Evolutionary conservation across 2,888 invertebrate species (phyloP).

Genomic region (Creontiades dilutus): DNA sequence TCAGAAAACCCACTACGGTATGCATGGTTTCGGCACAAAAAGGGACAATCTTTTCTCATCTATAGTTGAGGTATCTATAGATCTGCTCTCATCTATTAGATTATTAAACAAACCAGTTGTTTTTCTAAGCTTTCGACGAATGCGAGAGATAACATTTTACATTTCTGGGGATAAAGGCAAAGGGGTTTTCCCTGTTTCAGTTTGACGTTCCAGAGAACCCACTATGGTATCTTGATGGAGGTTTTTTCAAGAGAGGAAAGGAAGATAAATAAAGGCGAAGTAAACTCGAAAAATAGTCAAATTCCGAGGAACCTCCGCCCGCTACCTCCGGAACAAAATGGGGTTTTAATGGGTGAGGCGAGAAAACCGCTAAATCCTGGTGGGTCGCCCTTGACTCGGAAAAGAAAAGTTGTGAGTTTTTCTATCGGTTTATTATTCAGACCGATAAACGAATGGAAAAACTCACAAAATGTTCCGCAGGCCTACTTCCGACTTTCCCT

Average conservation of each 20-base stretch:
- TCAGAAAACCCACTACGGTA: too few species aligned
- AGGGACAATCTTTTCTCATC: too few species aligned
- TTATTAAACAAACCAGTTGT: too few species aligned
- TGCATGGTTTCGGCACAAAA: too few species aligned
- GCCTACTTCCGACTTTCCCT: too few species aligned
- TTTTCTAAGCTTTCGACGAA: too few species aligned
- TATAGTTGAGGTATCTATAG: too few species aligned
- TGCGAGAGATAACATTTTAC: too few species aligned
- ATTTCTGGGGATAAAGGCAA: background rate
- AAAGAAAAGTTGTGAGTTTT: background rate
- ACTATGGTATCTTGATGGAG: background rate
- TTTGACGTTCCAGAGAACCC: background rate
- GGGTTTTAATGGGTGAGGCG: background rate
- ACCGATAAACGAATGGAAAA: too few species aligned
- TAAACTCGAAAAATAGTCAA: background rate
- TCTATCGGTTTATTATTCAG: too few species aligned
- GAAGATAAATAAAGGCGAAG: background rate
- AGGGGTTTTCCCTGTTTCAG: background rate
- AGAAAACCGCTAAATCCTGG: background rate
- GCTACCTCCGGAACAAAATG: background rate
- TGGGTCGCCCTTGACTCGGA: background rate
- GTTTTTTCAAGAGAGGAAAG: background rate
- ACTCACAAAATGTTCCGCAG: too few species aligned
- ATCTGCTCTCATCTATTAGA: too few species aligned
- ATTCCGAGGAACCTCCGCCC: background rate